Conservation (phyloP, 2,113 vertebrate species). For the Trochalopteron elliotii region DNA sequence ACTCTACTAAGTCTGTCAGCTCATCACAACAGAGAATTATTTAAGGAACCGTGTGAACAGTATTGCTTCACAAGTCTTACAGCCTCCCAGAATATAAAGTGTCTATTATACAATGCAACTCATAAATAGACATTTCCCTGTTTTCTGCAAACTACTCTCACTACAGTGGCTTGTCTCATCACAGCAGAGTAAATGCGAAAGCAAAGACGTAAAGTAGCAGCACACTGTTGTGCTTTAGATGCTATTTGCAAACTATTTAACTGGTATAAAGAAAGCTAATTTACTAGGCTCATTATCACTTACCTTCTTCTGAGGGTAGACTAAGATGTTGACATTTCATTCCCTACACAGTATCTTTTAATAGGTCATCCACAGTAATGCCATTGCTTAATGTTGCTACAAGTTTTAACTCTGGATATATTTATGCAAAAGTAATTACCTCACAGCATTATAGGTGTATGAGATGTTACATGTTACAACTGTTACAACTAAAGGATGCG, state of each 20-base stretch:
- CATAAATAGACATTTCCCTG: not conserved
- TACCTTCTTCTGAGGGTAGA: not conserved
- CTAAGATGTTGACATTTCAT: not conserved
- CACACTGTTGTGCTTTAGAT: not conserved
- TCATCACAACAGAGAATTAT: slow-evolving; percentile 47
- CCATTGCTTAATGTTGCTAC: not conserved
- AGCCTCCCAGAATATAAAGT: not conserved
- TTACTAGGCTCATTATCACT: not conserved
- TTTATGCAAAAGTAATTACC: not conserved
- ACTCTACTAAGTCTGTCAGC: slow-evolving; percentile 19
- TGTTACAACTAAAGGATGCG: not conserved
- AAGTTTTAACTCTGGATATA: not conserved
- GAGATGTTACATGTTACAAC: no score
- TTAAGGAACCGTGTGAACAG: slow-evolving; percentile 10
- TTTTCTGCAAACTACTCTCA: not conserved
- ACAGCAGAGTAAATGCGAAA: not conserved
- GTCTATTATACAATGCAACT: not conserved
- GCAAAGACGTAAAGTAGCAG: not conserved
- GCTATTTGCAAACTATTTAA: not conserved
- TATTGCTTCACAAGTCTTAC: slow-evolving; percentile 4
- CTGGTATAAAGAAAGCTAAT: not conserved
- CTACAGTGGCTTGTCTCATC: not conserved
- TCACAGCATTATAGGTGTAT: not conserved
- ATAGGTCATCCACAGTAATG: not conserved
- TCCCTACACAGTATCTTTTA: not conserved